These are phyloP conservation scores for Butastur rufipennis DNA, from an alignment of 2,113 vertebrate genomes.

Conservation along the genomic window DNA sequence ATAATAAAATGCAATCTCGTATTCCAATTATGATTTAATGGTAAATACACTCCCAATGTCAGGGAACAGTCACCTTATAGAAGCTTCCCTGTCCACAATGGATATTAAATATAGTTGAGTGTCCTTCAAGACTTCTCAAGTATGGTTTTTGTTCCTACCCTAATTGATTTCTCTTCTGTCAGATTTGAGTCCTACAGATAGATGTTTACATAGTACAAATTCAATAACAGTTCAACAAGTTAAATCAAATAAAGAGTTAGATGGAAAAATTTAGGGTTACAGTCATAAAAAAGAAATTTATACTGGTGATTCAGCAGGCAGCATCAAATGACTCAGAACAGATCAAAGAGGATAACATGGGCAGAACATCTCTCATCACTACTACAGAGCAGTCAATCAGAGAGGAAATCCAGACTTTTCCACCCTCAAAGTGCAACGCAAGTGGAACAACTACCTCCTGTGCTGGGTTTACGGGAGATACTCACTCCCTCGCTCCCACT, in stretches of 20 bases:
- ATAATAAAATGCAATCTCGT: conserved; percentile 64
- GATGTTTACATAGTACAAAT: conserved; percentile 43
- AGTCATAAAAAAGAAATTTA: background rate
- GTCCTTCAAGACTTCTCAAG: conserved; percentile 67
- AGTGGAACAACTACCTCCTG: background rate
- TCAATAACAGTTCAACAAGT: conserved; percentile 24
- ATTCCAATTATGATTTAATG: conserved; percentile 73
- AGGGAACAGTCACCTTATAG: conserved; percentile 58
- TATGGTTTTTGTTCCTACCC: conserved; percentile 42
- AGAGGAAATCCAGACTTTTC: background rate
- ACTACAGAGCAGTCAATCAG: background rate
- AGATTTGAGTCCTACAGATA: conserved; percentile 25
- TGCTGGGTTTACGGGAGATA: background rate
- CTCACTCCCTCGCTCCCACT: background rate
- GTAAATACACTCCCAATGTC: conserved; percentile 63
- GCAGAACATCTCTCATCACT: background rate
- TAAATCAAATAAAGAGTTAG: conserved; percentile 16
- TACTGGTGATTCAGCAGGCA: conserved; percentile 2
- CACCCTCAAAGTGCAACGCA: background rate
- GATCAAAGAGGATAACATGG: background rate
- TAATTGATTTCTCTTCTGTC: conserved; percentile 67
- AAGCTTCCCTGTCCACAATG: conserved; percentile 57
- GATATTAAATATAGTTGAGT: conserved; percentile 68
- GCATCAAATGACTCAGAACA: background rate
- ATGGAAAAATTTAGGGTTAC: background rate